Percentiles rank a stretch among this genome's conserved stretches.
These are phyloP conservation scores for Steinernema feltiae DNA, from an alignment of 1,140 invertebrate species.

Conservation along the genomic window DNA sequence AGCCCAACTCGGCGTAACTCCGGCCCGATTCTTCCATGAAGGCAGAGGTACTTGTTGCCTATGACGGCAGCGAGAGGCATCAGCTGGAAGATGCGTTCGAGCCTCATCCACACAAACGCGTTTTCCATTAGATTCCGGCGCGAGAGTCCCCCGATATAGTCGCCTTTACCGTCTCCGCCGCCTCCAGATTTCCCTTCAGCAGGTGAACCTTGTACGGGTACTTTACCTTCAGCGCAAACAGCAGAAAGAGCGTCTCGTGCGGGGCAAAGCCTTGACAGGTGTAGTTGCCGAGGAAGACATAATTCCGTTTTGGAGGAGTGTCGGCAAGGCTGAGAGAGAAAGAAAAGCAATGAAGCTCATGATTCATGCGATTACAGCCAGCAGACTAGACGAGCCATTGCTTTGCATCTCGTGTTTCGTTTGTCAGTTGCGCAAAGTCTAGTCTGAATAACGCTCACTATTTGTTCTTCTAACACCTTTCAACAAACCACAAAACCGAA, in stretches of 20 bases:
- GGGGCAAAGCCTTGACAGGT: not conserved
- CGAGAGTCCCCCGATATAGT: not conserved
- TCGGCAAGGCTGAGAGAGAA: not conserved
- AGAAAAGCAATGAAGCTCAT: too few relatives aligned
- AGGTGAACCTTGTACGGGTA: not conserved
- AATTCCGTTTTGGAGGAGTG: slow-evolving; percentile 36
- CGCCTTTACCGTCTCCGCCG: not conserved
- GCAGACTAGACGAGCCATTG: too few relatives aligned
- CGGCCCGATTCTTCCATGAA: not conserved
- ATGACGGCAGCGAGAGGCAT: not conserved
- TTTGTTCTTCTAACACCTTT: too few relatives aligned
- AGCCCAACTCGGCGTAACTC: not conserved
- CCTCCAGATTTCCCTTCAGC: not conserved
- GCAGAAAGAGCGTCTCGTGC: not conserved
- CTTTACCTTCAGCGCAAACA: slow-evolving; percentile 61
- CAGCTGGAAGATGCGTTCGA: not conserved
- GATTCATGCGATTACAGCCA: too few relatives aligned
- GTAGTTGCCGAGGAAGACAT: slow-evolving; percentile 32
- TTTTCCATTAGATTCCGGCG: not conserved
- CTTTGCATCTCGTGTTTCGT: too few relatives aligned
- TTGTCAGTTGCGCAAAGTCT: too few relatives aligned
- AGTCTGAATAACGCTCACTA: too few relatives aligned
- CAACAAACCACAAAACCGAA: too few relatives aligned
- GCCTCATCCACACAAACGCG: not conserved
- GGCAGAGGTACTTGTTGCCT: not conserved